Percentiles rank a stretch among this genome's conserved stretches.
Evolutionary conservation across 2,888 invertebrate species (phyloP).

Genomic region (Orgyia antiqua): DNA sequence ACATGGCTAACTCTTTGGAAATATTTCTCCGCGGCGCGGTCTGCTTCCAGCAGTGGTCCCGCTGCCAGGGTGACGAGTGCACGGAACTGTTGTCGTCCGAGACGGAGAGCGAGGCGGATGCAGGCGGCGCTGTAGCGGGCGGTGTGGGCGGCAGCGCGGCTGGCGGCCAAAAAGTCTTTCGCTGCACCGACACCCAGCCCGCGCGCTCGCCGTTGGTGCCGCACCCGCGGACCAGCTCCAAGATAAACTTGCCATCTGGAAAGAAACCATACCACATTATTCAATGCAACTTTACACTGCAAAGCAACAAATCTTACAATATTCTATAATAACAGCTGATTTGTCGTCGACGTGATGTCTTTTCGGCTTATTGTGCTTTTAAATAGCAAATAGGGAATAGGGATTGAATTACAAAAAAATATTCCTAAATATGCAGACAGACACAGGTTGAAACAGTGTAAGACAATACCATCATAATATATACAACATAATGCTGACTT

Average conservation of each 20-base stretch:
- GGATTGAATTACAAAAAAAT: too few species aligned
- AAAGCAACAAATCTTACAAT: too few species aligned
- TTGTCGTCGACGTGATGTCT: too few species aligned
- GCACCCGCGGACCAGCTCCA: constrained; percentile 84
- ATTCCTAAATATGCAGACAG: too few species aligned
- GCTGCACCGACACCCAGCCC: constrained; percentile 93
- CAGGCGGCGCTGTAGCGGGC: constrained; percentile 74
- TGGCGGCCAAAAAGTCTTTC: constrained; percentile 92
- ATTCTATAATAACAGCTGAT: too few species aligned
- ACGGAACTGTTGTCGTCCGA: constrained; percentile 94
- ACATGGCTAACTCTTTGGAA: constrained; percentile 85
- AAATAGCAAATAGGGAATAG: too few species aligned
- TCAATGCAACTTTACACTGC: too few species aligned
- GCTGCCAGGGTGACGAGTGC: constrained; percentile 94
- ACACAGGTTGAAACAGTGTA: too few species aligned
- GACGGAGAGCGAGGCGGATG: constrained; percentile 89
- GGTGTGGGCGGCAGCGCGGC: constrained; percentile 80
- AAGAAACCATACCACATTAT: too few species aligned
- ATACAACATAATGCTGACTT: too few species aligned
- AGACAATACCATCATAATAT: too few species aligned
- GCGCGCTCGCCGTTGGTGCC: constrained; percentile 84
- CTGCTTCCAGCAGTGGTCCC: constrained; percentile 94
- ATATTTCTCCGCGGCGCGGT: constrained; percentile 84
- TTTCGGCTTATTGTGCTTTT: too few species aligned
- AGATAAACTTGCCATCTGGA: constrained; percentile 92